Percentiles rank a stretch among this genome's conserved stretches.
phyloP scores from a whole-genome alignment of 2,797 vertebrate species.

The Erpetoichthys calabaricus region DNA sequence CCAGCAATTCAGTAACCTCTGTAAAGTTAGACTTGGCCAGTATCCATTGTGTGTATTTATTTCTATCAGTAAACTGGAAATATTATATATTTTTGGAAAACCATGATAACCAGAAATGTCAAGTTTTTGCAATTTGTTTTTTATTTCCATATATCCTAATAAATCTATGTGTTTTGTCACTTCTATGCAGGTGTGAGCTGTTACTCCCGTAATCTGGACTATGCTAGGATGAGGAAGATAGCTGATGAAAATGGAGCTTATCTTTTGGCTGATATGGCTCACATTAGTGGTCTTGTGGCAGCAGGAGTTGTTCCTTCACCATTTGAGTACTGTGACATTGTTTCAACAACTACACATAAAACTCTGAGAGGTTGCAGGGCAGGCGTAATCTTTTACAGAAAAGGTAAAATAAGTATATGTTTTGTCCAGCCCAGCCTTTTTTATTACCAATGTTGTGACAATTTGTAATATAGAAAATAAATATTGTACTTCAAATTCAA shows the following conservation, averaged over 20 bases:
- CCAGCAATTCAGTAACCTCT: too few relatives aligned
- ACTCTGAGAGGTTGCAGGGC: slow-evolving; percentile 87
- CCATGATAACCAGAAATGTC: too few relatives aligned
- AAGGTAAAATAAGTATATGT: slow-evolving; percentile 44
- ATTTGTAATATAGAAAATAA: background rate
- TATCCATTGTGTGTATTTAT: too few relatives aligned
- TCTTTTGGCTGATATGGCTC: slow-evolving; percentile 91
- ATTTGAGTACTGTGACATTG: slow-evolving; percentile 75
- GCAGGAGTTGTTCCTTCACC: slow-evolving; percentile 79
- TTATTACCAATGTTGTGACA: too few relatives aligned
- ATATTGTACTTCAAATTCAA: background rate
- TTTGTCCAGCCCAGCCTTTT: background rate
- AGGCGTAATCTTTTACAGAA: slow-evolving; percentile 86
- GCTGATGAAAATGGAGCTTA: slow-evolving; percentile 67
- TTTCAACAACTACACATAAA: slow-evolving; percentile 92
- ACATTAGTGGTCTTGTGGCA: slow-evolving; percentile 86
- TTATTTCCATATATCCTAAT: too few relatives aligned
- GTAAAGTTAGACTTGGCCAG: too few relatives aligned
- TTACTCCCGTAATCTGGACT: slow-evolving; percentile 89
- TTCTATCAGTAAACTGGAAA: too few relatives aligned
- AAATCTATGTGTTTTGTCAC: background rate
- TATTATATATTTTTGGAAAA: too few relatives aligned
- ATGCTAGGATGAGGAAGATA: slow-evolving; percentile 66
- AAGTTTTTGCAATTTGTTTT: too few relatives aligned
- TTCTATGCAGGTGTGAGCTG: slow-evolving; percentile 69